These are phyloP conservation scores for Andrena camellia DNA, from an alignment of 2,888 invertebrate species.

Conservation along the genomic window DNA sequence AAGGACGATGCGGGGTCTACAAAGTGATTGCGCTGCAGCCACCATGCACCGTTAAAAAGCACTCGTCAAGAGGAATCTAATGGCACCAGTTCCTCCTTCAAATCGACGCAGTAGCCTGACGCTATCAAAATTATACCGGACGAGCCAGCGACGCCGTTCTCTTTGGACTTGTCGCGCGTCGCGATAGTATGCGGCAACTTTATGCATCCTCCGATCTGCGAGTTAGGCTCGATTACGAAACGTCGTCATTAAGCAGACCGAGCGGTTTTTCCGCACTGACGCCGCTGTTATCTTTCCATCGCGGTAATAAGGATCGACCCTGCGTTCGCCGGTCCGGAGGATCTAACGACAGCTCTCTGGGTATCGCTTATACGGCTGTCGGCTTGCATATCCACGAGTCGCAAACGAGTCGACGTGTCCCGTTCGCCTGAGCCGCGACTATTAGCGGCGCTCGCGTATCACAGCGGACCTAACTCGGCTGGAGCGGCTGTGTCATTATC, in stretches of 20 bases:
- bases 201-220: slow-evolving; percentile 20
- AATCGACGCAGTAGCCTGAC: neutral
- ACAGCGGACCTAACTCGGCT: neutral
- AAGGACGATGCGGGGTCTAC: too few relatives aligned
- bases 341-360: slow-evolving; percentile 29
- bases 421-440: neutral
- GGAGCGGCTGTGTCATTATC: slow-evolving; percentile 31
- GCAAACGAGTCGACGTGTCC: slow-evolving; percentile 27
- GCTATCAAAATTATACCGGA: slow-evolving; percentile 26
- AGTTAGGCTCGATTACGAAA: slow-evolving; percentile 35
- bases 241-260: slow-evolving; percentile 4
- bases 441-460: slow-evolving; percentile 19
- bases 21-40: too few relatives aligned
- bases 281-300: slow-evolving; percentile 26
- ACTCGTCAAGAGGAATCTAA: too few relatives aligned
- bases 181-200: neutral
- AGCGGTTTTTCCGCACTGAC: neutral
- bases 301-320: slow-evolving; percentile 36
- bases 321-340: neutral
- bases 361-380: slow-evolving; percentile 26
- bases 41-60: too few relatives aligned
- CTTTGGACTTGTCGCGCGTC: neutral
- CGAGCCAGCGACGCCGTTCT: neutral
- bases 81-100: neutral
- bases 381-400: slow-evolving; percentile 7